A percentile compares a stretch with the other conserved stretches of the same genome.
Conservation (phyloP, 2,888 invertebrate genomes). For the Mayetiola destructor region DNA sequence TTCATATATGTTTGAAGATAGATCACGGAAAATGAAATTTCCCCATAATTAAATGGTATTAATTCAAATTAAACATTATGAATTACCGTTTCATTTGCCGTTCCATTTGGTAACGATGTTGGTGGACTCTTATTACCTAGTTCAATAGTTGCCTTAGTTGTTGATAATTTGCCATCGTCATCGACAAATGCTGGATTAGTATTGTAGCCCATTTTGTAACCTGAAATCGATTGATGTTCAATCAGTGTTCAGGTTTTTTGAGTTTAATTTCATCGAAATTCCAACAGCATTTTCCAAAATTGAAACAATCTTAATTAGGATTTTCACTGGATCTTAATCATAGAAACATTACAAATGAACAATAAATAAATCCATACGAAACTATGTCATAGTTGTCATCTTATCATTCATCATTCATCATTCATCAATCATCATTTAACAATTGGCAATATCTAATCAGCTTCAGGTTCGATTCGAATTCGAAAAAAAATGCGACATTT, state of each 20-base stretch:
- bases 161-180: not conserved
- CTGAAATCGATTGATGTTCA: too few species aligned
- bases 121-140: not conserved
- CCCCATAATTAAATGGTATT: too few species aligned
- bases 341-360: not conserved
- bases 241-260: not conserved
- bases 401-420: not conserved
- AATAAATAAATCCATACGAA: not conserved
- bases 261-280: not conserved
- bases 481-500: too few species aligned
- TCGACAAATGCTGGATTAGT: slow-evolving; percentile 8
- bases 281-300: too few species aligned
- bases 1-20: not conserved
- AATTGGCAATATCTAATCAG: too few species aligned
- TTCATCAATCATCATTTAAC: too few species aligned
- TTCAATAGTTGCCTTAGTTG: not conserved
- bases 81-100: not conserved
- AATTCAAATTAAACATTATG: too few species aligned
- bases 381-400: not conserved
- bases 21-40: not conserved
- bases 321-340: too few species aligned
- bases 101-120: not conserved
- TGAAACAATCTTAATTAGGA: too few species aligned
- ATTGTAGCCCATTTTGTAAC: not conserved
- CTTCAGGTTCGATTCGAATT: too few species aligned